Base-by-base conservation (phyloP, 2,797 vertebrate genomes). In the Helarctos malayanus region DNA sequence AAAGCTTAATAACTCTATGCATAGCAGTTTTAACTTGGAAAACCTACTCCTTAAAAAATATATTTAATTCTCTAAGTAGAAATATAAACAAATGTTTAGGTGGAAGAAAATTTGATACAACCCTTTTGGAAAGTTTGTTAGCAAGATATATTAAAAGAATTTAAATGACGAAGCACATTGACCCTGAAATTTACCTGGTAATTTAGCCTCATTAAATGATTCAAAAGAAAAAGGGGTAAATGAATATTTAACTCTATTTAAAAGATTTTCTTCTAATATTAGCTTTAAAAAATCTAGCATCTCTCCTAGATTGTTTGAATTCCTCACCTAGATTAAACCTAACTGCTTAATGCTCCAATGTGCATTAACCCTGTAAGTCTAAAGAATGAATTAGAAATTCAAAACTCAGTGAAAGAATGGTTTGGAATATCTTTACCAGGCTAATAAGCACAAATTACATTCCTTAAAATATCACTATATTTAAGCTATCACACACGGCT, bases 261-360 rank as follows among this genome's bases (percentile, higher is more conserved):
- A 81, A 59, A 35, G 23, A n/a, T 69, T 75, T 59, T 49, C 38
- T 68, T 68, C 18, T 19, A 56, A 57, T 68, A 84, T 49, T 10
- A 49, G 18, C 38, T 49, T 65, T 29, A 56, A 83, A 57, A 90
- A 57, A 68, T 57, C 8, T 79, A 69, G 7, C 32, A 78, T 84
- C 41, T 68, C 13, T 54, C 3, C 8, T 59, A 23, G 54, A 71
- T 73, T 38, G 7, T 56, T 52, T 93, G 61, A 59, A 79, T 93
- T 93, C 78, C 27, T 49, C 80, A 84, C 41, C 21, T 95, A 92
- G 27, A 84, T 45, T 71, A 84, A 59, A 78, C 18, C 54, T 59
- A 69, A 45, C 14, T 49, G 78, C 7, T 59, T 69, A 89, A 78
- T 54, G 35, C 47, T 71, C 29, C 54, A 69, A 52, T 68, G 15